Evolutionary conservation across 2,113 vertebrate genomes (phyloP).

Genomic region (Cercocebus atys): DNA sequence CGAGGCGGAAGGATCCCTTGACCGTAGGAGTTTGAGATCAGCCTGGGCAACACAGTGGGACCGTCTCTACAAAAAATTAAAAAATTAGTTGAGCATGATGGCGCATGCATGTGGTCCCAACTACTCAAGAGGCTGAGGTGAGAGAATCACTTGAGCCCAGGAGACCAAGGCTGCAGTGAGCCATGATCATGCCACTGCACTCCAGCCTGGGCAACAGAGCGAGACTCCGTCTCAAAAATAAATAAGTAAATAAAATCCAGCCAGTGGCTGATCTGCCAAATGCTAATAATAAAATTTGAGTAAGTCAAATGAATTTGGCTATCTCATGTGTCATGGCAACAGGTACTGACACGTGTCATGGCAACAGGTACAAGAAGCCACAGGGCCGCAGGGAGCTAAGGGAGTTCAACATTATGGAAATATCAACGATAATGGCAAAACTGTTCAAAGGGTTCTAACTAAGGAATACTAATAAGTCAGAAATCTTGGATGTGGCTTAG

Average conservation of each 20-base stretch:
- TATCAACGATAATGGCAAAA: background rate
- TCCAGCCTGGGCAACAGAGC: no score
- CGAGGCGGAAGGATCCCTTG: no score
- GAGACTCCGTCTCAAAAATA: no score
- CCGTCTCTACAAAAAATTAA: no score
- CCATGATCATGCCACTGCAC: no score
- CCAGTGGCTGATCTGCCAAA: background rate
- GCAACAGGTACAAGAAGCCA: background rate
- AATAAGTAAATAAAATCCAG: background rate
- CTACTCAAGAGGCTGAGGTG: no score
- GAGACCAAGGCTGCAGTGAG: no score
- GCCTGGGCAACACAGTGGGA: no score
- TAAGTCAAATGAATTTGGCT: background rate
- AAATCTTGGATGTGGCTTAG: background rate
- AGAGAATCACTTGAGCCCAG: no score
- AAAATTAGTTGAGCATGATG: no score
- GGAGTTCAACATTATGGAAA: background rate
- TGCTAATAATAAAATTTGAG: constrained; percentile 15
- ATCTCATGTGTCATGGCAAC: background rate
- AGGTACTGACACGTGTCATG: background rate
- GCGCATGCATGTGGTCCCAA: no score
- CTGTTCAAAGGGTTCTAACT: background rate
- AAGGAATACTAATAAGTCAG: background rate
- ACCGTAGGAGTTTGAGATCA: no score
- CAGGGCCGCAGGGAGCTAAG: background rate